Conservation (phyloP, 2,888 invertebrate genomes). For the Ellobium chinense region DNA sequence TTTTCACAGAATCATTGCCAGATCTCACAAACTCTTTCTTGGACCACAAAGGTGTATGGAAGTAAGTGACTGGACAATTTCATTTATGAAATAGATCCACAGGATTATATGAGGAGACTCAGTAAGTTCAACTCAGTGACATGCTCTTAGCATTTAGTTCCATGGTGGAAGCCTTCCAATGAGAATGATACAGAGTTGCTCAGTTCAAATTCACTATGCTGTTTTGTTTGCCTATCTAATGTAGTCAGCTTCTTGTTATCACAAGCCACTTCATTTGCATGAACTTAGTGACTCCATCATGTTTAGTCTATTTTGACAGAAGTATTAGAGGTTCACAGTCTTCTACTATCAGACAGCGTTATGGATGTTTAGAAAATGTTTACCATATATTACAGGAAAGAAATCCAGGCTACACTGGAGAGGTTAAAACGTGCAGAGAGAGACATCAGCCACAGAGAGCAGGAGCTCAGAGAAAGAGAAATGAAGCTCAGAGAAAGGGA, state of each 20-base stretch:
- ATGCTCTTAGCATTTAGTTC: no score
- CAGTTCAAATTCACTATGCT: no score
- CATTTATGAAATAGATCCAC: neutral
- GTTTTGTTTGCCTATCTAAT: no score
- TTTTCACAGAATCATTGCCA: constrained; percentile 65
- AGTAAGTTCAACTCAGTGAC: neutral
- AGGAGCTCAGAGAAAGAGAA: constrained; percentile 75
- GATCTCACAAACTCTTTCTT: constrained; percentile 73
- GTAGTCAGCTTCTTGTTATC: no score
- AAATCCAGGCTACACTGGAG: constrained; percentile 76
- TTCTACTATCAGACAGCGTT: no score
- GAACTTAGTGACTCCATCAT: no score
- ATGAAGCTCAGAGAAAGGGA: constrained; percentile 73
- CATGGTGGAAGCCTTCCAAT: no score
- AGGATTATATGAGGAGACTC: neutral
- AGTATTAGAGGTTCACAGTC: no score
- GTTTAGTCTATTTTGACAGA: no score
- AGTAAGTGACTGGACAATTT: constrained; percentile 57
- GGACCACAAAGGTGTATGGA: constrained; percentile 73
- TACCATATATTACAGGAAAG: constrained; percentile 61
- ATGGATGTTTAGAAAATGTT: no score
- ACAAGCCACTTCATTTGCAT: no score
- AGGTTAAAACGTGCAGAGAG: constrained; percentile 75
- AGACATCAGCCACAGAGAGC: constrained; percentile 74
- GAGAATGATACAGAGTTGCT: no score